These are phyloP conservation scores for Scaptomyza hsui DNA, from an alignment of 1,140 invertebrate species.

Conservation along the genomic window DNA sequence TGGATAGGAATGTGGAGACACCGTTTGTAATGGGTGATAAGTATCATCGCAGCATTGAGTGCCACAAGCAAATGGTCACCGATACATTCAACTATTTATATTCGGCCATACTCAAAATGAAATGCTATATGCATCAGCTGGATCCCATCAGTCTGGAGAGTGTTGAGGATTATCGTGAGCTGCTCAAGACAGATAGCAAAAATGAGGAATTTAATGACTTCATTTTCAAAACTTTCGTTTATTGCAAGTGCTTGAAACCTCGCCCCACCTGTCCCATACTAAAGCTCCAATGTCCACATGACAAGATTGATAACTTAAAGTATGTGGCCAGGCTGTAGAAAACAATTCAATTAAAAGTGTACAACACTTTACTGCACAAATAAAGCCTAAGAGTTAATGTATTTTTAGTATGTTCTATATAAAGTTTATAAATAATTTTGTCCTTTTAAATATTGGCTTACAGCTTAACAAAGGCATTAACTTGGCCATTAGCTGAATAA, in stretches of 20 bases:
- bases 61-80: constrained; percentile 57
- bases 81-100: constrained; percentile 69
- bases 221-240: constrained; percentile 44
- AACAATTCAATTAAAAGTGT: background rate
- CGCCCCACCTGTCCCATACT: constrained; percentile 49
- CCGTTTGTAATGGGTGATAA: constrained; percentile 59
- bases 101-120: constrained; percentile 53
- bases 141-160: constrained; percentile 62
- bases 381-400: too few relatives aligned
- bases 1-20: constrained; percentile 55
- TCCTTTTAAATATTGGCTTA: constrained; percentile 18
- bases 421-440: constrained; percentile 16
- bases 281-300: constrained; percentile 53
- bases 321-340: constrained; percentile 49
- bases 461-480: constrained; percentile 36
- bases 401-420: too few relatives aligned
- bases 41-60: constrained; percentile 48
- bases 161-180: constrained; percentile 61
- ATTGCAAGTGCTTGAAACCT: constrained; percentile 55
- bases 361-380: background rate
- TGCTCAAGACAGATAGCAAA: constrained; percentile 37
- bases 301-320: constrained; percentile 41
- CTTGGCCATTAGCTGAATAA: constrained; percentile 34
- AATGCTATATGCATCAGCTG: constrained; percentile 66
- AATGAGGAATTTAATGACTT: constrained; percentile 60